A percentile compares a stretch with the other conserved stretches of the same genome.
Conservation (phyloP, 2,888 invertebrate genomes). For the Tetropium fuscum region DNA sequence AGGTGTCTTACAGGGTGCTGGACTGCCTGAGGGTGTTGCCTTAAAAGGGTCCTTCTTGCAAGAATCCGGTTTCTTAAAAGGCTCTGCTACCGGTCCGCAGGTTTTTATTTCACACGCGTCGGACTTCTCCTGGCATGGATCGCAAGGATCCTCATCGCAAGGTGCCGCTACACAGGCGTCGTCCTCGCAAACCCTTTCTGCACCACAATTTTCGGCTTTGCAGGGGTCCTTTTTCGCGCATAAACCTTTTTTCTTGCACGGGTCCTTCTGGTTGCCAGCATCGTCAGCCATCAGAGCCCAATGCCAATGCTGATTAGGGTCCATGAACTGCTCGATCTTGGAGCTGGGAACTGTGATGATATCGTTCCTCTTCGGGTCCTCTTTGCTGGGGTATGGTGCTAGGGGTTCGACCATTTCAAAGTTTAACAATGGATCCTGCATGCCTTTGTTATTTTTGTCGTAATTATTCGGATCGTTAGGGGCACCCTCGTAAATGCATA, state of each 20-base stretch:
- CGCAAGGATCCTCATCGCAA: conserved; percentile 30
- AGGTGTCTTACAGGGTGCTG: conserved; percentile 20
- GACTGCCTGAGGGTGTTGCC: neutral
- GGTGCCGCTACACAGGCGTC: conserved; percentile 33
- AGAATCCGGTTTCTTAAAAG: conserved; percentile 8
- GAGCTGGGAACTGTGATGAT: conserved; percentile 14
- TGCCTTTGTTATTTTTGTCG: neutral
- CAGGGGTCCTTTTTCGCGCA: conserved; percentile 32
- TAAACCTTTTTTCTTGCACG: conserved; percentile 32
- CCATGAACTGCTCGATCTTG: conserved; percentile 4
- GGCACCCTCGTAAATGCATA: too few relatives aligned
- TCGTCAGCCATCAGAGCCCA: too few relatives aligned
- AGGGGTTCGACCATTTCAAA: conserved; percentile 25
- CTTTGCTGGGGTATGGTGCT: conserved; percentile 8
- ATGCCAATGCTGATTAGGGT: conserved; percentile 26
- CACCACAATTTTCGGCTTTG: too few relatives aligned
- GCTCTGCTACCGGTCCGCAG: conserved; percentile 15
- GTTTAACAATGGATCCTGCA: conserved; percentile 1
- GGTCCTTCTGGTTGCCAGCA: conserved; percentile 31
- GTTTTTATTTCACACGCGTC: conserved; percentile 27
- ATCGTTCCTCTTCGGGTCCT: conserved; percentile 9
- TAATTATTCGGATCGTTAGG: neutral
- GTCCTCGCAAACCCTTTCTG: too few relatives aligned
- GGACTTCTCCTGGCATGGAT: too few relatives aligned
- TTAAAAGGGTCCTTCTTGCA: neutral